Percentiles rank a stretch among this genome's conserved stretches.
These are phyloP conservation scores for Aradophagus sp. DNA, from an alignment of 1,140 invertebrate genomes.

Conservation along the genomic window DNA sequence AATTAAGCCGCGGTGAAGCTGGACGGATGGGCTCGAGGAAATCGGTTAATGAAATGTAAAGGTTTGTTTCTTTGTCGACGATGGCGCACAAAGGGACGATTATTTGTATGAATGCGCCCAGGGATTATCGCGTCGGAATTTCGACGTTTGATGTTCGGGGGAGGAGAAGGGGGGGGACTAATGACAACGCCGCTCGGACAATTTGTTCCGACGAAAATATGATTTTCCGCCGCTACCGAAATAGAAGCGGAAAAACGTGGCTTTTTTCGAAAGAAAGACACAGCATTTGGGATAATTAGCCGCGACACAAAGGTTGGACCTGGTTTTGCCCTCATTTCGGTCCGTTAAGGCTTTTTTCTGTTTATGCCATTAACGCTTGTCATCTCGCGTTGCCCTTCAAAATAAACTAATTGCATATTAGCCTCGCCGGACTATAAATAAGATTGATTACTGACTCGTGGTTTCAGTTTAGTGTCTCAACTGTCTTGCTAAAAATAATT, in stretches of 20 bases:
- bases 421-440: constrained; percentile 7
- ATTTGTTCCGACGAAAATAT: constrained; percentile 29
- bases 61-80: constrained; percentile 20
- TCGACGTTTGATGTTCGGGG: constrained; percentile 18
- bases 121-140: constrained; percentile 19
- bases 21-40: background rate
- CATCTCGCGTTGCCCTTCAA: constrained; percentile 10
- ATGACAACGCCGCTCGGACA: constrained; percentile 12
- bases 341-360: constrained; percentile 5
- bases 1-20: constrained; percentile 2
- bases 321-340: constrained; percentile 15
- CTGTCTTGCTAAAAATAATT: no score
- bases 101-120: constrained; percentile 11
- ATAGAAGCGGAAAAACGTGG: constrained; percentile 15
- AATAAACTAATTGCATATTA: constrained; percentile 35
- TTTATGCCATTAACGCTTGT: constrained; percentile 34
- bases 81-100: constrained; percentile 21
- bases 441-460: no score
- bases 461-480: no score
- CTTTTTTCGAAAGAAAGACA: constrained; percentile 11
- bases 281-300: constrained; percentile 13
- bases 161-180: background rate
- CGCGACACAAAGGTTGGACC: constrained; percentile 1
- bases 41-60: constrained; percentile 33
- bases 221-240: constrained; percentile 9